phyloP scores from a whole-genome alignment of 2,888 invertebrate genomes.

The Argyra leucocephala region DNA sequence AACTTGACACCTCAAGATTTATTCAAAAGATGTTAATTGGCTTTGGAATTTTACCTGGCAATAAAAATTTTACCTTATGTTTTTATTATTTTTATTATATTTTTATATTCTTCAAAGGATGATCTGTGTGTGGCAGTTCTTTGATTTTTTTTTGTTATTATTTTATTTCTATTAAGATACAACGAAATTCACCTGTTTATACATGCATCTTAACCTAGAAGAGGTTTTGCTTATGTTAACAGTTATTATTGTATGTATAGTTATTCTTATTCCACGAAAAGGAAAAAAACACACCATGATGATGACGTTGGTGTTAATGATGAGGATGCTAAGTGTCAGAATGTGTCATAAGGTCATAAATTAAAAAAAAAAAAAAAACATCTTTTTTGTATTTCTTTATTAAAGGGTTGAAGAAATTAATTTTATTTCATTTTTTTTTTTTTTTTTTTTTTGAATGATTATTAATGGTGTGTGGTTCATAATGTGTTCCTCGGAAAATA shows the following conservation, averaged over 20 bases:
- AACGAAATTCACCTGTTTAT: neutral
- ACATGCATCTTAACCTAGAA: too few relatives aligned
- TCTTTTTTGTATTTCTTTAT: neutral
- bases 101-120: neutral
- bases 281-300: neutral
- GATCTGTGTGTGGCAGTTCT: neutral
- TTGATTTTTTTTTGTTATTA: neutral
- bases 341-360: neutral
- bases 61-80: neutral
- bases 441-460: neutral
- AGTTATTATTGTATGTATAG: neutral
- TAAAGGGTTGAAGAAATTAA: neutral
- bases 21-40: conserved; percentile 6
- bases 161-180: neutral
- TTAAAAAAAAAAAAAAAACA: too few relatives aligned
- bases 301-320: neutral
- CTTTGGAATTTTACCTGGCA: neutral
- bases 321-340: conserved; percentile 3
- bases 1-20: conserved; percentile 2
- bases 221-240: neutral
- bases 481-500: neutral
- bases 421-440: neutral
- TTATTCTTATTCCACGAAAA: neutral
- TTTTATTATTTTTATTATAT: neutral
- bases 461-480: neutral